Evolutionary conservation across 2,888 invertebrate species (phyloP).

Genomic region (Parnassius orleans): DNA sequence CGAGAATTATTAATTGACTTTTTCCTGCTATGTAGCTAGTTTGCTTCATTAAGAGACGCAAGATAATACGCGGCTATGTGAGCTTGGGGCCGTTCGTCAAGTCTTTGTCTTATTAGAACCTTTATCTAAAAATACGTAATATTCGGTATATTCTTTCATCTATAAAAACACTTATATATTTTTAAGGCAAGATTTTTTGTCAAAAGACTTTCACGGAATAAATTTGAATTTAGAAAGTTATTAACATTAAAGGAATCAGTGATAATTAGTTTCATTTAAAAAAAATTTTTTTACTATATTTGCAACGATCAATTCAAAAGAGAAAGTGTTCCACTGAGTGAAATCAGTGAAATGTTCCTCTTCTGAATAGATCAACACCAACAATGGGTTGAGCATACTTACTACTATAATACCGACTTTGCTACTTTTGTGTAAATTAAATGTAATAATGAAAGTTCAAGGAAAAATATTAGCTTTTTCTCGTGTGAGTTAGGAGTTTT

Average conservation of each 20-base stretch:
- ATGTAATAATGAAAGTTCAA: conserved; percentile 49
- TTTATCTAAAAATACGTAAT: not conserved
- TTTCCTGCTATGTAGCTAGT: conserved; percentile 1
- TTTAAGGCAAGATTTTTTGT: too few relatives aligned
- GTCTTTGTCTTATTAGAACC: not conserved
- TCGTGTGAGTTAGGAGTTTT: conserved; percentile 49
- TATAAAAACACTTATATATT: too few relatives aligned
- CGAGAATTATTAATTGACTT: not conserved
- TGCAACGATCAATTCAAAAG: too few relatives aligned
- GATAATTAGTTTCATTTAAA: too few relatives aligned
- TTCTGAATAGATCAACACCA: too few relatives aligned
- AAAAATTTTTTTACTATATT: too few relatives aligned
- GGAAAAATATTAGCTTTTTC: conserved; percentile 55
- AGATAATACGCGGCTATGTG: conserved; percentile 21
- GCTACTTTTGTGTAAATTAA: conserved; percentile 44
- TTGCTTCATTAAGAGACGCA: conserved; percentile 9
- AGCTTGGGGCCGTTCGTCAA: conserved; percentile 22
- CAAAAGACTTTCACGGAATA: too few relatives aligned
- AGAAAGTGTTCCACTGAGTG: too few relatives aligned
- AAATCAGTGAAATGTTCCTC: too few relatives aligned
- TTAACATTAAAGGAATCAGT: too few relatives aligned
- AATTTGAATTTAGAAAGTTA: too few relatives aligned
- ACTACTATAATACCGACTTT: conserved; percentile 34
- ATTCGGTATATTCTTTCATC: too few relatives aligned
- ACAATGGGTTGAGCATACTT: conserved; percentile 30